Percentiles rank a stretch among this genome's conserved stretches.
These are phyloP conservation scores for Sprattus sprattus DNA, from an alignment of 2,113 vertebrate species.

Conservation along the genomic window DNA sequence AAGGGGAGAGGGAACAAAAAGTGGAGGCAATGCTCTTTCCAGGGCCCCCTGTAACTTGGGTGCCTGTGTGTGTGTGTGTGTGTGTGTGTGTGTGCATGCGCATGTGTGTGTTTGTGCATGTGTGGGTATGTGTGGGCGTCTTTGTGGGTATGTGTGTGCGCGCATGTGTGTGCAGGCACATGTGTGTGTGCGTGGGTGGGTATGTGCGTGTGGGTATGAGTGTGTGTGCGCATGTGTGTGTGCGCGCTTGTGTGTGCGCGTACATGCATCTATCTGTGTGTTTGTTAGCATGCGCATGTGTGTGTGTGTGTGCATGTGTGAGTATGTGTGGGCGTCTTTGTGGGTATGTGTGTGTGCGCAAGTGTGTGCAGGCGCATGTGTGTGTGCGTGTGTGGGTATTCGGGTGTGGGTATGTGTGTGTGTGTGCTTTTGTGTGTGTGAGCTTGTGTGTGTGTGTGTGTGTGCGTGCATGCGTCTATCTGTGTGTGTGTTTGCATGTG, in stretches of 20 bases:
- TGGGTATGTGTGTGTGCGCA: background rate
- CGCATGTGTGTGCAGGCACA: background rate
- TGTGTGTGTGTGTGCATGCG: background rate
- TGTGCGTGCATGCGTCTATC: background rate
- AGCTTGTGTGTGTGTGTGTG: background rate
- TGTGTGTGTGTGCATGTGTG: background rate
- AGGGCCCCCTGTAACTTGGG: too few relatives aligned
- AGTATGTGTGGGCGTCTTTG: background rate
- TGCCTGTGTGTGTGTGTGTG: background rate
- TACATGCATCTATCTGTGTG: background rate
- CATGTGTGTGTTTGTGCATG: too few relatives aligned
- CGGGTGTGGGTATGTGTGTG: background rate
- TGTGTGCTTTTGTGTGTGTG: background rate
- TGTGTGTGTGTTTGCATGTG: background rate
- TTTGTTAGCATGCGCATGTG: background rate
- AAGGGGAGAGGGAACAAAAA: too few relatives aligned
- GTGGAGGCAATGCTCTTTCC: too few relatives aligned
- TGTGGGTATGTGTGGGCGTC: too few relatives aligned
- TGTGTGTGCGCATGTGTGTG: background rate
- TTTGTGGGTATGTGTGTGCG: background rate
- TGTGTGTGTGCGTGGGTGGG: background rate
- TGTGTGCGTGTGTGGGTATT: background rate
- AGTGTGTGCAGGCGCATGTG: too few relatives aligned
- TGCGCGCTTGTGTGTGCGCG: background rate
- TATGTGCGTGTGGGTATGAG: too few relatives aligned